These are phyloP conservation scores for Seriola quinqueradiata DNA, from an alignment of 2,113 vertebrate genomes.

Conservation along the genomic window DNA sequence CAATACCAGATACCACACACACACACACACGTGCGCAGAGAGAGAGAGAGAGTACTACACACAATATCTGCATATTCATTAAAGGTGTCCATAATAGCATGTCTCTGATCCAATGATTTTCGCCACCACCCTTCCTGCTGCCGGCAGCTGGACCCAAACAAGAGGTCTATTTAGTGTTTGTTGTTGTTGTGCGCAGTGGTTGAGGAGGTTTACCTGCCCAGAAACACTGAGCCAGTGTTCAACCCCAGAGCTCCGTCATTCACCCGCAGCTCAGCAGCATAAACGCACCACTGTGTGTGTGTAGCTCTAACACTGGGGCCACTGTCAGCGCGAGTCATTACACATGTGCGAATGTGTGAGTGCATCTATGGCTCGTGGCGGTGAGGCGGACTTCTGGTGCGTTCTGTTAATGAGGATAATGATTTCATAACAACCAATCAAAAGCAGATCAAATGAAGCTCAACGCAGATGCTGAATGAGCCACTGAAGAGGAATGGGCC, in stretches of 20 bases:
- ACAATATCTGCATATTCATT: constrained; percentile 64
- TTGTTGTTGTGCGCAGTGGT: constrained; percentile 63
- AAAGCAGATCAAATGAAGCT: constrained; percentile 30
- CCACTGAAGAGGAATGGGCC: constrained; percentile 2
- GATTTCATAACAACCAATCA: constrained; percentile 50
- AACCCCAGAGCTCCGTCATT: constrained; percentile 40
- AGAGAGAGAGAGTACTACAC: neutral
- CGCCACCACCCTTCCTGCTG: constrained; percentile 51
- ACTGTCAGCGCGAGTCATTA: constrained; percentile 53
- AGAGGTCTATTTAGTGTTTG: constrained; percentile 67
- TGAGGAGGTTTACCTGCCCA: constrained; percentile 65
- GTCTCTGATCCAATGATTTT: constrained; percentile 51
- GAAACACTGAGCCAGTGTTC: constrained; percentile 80
- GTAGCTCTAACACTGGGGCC: constrained; percentile 58
- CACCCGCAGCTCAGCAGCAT: constrained; percentile 57
- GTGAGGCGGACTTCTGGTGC: constrained; percentile 25
- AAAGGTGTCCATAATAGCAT: constrained; percentile 24
- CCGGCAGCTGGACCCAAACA: constrained; percentile 56
- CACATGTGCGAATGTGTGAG: neutral
- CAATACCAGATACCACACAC: neutral
- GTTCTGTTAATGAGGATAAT: constrained; percentile 47
- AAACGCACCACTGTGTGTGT: constrained; percentile 66
- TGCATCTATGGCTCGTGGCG: constrained; percentile 11
- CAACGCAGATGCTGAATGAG: constrained; percentile 12
- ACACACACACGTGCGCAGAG: neutral